Evolutionary conservation across 2,797 vertebrate genomes (phyloP).

Genomic region (Mormyrops attenuatus): DNA sequence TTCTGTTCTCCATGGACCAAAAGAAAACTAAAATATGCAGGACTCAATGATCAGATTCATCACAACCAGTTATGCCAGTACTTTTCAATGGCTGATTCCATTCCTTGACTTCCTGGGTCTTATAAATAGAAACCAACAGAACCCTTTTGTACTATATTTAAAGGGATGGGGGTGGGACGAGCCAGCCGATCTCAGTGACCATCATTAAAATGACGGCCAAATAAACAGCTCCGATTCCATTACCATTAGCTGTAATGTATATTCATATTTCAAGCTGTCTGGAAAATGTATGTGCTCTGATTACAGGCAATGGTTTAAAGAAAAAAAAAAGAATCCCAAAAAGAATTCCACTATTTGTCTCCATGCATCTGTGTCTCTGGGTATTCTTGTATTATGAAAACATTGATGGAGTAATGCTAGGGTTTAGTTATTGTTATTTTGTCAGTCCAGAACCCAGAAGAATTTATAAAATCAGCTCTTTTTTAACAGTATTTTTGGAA

Average conservation of each 20-base stretch:
- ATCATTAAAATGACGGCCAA: constrained; percentile 26
- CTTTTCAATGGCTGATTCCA: constrained; percentile 37
- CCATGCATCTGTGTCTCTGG: background rate
- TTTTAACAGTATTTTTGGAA: background rate
- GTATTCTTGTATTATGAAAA: background rate
- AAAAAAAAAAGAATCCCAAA: background rate
- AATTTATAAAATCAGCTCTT: background rate
- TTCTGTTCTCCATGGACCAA: constrained; percentile 1
- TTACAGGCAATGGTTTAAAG: constrained; percentile 10
- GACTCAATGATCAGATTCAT: constrained; percentile 46
- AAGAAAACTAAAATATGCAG: constrained; percentile 27
- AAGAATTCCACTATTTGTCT: background rate
- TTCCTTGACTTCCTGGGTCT: constrained; percentile 41
- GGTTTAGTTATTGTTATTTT: background rate
- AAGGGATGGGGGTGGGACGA: constrained; percentile 36
- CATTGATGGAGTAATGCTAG: background rate
- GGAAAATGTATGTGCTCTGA: constrained; percentile 36
- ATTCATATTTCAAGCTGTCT: constrained; percentile 34
- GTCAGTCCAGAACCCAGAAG: background rate
- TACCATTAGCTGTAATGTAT: background rate
- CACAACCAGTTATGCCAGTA: constrained; percentile 43
- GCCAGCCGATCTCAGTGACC: constrained; percentile 16
- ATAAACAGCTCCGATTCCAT: constrained; percentile 27
- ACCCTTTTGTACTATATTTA: constrained; percentile 40
- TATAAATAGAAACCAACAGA: constrained; percentile 53